Conservation (phyloP, 2,113 vertebrate genomes). For the Rhadina sibilatrix region DNA sequence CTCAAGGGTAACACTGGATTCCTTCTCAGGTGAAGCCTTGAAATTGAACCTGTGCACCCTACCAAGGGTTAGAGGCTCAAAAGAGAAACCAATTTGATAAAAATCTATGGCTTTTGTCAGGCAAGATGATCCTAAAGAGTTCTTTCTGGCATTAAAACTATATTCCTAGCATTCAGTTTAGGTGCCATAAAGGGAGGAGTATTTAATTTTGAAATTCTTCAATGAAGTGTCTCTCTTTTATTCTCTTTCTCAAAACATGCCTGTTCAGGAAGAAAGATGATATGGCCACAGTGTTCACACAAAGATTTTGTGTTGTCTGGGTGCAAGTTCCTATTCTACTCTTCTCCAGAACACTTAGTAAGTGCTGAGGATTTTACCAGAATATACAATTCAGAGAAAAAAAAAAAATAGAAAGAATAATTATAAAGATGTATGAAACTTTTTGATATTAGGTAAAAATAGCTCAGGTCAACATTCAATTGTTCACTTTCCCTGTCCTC, state of each 20-base stretch:
- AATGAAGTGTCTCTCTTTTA: not conserved
- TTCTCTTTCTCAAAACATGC: not conserved
- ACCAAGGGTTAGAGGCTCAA: not conserved
- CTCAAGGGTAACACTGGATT: slow-evolving; percentile 1
- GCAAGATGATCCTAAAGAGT: not conserved
- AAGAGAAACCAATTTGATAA: not conserved
- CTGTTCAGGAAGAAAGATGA: not conserved
- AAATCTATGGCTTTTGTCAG: not conserved
- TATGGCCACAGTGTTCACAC: not conserved
- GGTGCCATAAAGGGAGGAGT: not conserved
- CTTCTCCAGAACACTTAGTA: not conserved
- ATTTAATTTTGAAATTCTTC: slow-evolving; percentile 25
- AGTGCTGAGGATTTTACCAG: not conserved
- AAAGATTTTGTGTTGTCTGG: not conserved
- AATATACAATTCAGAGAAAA: not conserved
- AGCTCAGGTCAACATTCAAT: not conserved
- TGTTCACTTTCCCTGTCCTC: not conserved
- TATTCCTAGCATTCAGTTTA: not conserved
- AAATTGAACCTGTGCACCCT: not conserved
- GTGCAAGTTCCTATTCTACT: not conserved
- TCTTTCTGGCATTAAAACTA: not conserved
- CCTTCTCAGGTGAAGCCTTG: slow-evolving; percentile 18
- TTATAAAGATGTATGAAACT: not conserved
- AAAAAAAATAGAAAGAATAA: not conserved
- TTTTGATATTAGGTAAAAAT: not conserved